phyloP scores from a whole-genome alignment of 2,113 vertebrate species.

The Platysteira castanea region DNA sequence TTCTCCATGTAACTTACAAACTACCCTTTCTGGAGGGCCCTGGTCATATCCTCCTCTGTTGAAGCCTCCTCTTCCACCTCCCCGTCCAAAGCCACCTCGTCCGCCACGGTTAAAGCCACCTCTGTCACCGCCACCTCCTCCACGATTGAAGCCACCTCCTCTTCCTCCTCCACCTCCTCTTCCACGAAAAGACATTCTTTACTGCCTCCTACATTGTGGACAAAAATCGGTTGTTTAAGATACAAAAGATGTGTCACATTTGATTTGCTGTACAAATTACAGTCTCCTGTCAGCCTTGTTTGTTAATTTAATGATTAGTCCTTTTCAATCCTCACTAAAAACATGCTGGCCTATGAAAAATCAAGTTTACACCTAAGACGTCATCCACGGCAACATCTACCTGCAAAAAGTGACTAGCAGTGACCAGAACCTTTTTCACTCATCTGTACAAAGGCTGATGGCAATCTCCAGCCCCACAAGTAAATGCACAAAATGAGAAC shows the following conservation, averaged over 20 bases:
- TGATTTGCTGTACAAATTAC: background rate
- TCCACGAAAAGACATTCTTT: constrained; percentile 87
- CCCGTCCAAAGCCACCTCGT: constrained; percentile 65
- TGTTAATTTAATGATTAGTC: fast-evolving
- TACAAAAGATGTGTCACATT: fast-evolving
- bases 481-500: background rate
- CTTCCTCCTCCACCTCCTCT: constrained; percentile 77
- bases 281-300: background rate
- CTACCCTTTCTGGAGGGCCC: constrained; percentile 92
- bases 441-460: fast-evolving
- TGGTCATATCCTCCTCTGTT: constrained; percentile 87
- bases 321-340: background rate
- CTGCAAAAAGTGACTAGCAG: fast-evolving
- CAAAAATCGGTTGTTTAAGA: background rate
- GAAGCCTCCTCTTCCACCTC: constrained; percentile 83
- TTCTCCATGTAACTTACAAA: constrained; percentile 76
- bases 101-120: constrained; percentile 59
- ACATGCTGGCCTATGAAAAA: fast-evolving
- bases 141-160: constrained; percentile 71
- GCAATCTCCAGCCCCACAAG: background rate
- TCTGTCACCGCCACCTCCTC: constrained; percentile 61
- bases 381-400: fast-evolving
- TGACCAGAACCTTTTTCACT: fast-evolving
- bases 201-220: background rate
- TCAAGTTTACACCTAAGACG: fast-evolving